Base-by-base conservation (phyloP, 2,113 vertebrate species). In the Nannobrachium achirus region DNA sequence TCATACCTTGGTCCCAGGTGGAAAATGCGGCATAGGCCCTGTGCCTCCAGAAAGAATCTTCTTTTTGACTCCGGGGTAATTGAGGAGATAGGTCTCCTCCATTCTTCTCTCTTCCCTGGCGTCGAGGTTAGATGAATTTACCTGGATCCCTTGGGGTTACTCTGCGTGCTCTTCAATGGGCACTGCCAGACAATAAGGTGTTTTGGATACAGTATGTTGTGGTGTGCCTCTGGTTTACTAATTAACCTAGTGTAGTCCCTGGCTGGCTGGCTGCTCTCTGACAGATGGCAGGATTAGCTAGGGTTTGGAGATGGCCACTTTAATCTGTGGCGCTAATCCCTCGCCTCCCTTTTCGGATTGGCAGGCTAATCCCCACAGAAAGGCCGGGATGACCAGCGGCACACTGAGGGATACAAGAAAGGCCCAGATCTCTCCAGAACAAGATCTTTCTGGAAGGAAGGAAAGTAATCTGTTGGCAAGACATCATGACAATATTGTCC, bases 1-100 rank as follows among this genome's bases (percentile, higher is more conserved):
- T 41, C 14, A 7, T 87, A 95, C 95, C 93, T 95, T 96, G 56
- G 95, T 93, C 46, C 95, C 94, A 52, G 92, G 89, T 73, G 94
- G 89, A 61, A 95, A 86, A 66, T 94, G 90, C 0, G 94, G 94
- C 73, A 96, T 50, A 0, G 89, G 83, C 25, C 94, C 95, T 6
- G 0, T 80, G 14, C 95, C 95, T 85, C 94, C 95, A 0, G 92
- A 84, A 42, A 96, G 88, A 66, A 96, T 95, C 89, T 92, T 94
- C 89, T 96, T 96, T 75, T 69, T 95, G 60, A 95, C 93, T 8
- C 94, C 94, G 45, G 91, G 91, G 77, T 93, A 80, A 0, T 92
- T 92, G 40, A 93, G 85, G 53, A 96, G 86, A 78, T 94, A 94
- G 0, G 84, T 92, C 75, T 95, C 92, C 56, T 95, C 93, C 95